Evolutionary conservation across 92 coral and sea anemone genomes (phyloP).

Genomic region (Scolanthus callimorphus): DNA sequence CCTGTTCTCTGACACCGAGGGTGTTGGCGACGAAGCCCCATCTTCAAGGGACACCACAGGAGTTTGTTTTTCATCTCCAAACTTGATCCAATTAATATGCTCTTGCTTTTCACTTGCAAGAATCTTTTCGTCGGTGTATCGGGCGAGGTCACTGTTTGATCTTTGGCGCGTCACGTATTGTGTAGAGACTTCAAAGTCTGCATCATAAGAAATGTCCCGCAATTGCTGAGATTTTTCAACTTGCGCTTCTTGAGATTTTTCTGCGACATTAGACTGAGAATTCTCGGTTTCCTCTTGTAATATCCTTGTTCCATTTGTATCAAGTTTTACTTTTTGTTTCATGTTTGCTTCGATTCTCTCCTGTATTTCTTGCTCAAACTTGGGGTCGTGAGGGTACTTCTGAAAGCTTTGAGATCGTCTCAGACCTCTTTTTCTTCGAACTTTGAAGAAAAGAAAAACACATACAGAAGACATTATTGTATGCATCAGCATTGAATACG

Average conservation of each 20-base stretch:
- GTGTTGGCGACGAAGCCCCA: conserved; percentile 4
- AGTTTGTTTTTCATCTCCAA: neutral
- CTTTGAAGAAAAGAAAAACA: too few species aligned
- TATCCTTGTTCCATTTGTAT: neutral
- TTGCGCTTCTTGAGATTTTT: neutral
- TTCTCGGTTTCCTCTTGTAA: neutral
- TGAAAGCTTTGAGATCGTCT: conserved; percentile 59
- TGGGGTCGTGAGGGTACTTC: conserved; percentile 13
- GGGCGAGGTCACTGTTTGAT: conserved; percentile 38
- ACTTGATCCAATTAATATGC: neutral
- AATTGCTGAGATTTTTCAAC: neutral
- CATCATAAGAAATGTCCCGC: neutral
- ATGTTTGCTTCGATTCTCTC: conserved; percentile 19
- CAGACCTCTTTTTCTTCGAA: conserved; percentile 40
- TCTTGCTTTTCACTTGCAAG: neutral
- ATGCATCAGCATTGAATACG: too few species aligned
- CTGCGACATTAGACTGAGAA: neutral
- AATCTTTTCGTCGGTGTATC: neutral
- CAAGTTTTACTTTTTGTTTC: neutral
- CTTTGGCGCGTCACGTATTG: conserved; percentile 16
- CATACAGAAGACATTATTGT: too few species aligned
- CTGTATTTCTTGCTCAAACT: conserved; percentile 18
- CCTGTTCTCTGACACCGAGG: neutral
- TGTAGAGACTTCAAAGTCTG: neutral
- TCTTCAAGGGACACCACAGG: neutral